Percentiles rank a stretch among this genome's conserved stretches.
These are phyloP conservation scores for Drosophila trapezifrons DNA, from an alignment of 1,140 invertebrate species.

Conservation along the genomic window DNA sequence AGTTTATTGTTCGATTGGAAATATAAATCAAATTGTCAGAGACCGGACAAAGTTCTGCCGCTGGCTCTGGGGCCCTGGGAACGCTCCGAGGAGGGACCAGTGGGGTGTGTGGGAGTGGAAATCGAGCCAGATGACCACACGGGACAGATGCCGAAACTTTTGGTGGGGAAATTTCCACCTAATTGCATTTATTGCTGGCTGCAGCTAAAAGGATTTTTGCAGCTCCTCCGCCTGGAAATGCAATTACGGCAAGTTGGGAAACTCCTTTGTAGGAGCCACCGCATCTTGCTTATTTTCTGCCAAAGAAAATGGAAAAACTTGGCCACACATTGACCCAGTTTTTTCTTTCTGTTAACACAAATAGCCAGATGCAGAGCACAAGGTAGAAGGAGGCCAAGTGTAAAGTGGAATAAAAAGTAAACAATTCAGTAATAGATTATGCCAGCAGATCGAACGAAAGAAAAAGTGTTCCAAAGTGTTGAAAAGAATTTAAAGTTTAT, in stretches of 20 bases:
- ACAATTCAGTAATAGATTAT: constrained; percentile 25
- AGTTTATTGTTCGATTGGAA: constrained; percentile 68
- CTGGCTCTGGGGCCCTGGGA: constrained; percentile 35
- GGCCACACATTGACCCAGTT: constrained; percentile 65
- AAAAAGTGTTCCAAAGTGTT: neutral
- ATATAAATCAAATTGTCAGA: constrained; percentile 63
- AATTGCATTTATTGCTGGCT: constrained; percentile 67
- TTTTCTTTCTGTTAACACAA: constrained; percentile 18
- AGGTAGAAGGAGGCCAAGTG: constrained; percentile 15
- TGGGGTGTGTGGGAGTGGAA: constrained; percentile 9
- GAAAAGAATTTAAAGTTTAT: neutral
- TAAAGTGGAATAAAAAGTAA: constrained; percentile 35
- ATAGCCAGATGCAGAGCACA: constrained; percentile 9
- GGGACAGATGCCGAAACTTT: constrained; percentile 31
- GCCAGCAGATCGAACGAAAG: constrained; percentile 1
- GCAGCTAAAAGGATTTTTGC: constrained; percentile 50
- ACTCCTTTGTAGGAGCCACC: constrained; percentile 26
- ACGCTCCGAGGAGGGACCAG: constrained; percentile 32
- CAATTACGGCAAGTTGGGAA: constrained; percentile 61
- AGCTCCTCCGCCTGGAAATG: constrained; percentile 30
- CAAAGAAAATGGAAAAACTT: constrained; percentile 29
- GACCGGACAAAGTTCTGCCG: constrained; percentile 44
- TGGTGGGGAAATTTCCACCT: constrained; percentile 33
- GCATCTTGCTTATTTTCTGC: constrained; percentile 9
- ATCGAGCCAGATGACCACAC: constrained; percentile 25